phyloP scores from a whole-genome alignment of 2,888 invertebrate species.

The Rhingia rostrata region DNA sequence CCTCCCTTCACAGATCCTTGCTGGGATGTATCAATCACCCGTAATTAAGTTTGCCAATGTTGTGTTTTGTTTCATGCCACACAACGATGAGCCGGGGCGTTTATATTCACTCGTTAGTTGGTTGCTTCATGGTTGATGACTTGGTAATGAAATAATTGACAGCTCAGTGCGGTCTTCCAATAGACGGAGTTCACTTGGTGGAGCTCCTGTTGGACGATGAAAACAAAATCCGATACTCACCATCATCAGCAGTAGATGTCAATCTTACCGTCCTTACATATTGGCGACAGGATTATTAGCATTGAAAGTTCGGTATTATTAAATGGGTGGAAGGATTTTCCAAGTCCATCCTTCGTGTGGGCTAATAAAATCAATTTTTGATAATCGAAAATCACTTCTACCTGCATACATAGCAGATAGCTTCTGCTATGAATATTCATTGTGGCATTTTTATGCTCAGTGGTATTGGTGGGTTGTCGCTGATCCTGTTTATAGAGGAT shows the following conservation, averaged over 20 bases:
- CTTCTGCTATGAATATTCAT: constrained; percentile 62
- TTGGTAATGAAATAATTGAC: constrained; percentile 69
- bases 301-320: constrained; percentile 40
- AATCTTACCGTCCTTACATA: constrained; percentile 12
- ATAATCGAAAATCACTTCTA: constrained; percentile 48
- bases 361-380: constrained; percentile 54
- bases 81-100: not conserved
- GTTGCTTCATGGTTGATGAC: constrained; percentile 20
- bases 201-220: constrained; percentile 23
- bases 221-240: constrained; percentile 31
- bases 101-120: constrained; percentile 14
- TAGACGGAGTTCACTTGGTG: constrained; percentile 10
- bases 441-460: constrained; percentile 1
- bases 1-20: constrained; percentile 20
- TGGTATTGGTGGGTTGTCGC: constrained; percentile 8
- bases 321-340: not conserved
- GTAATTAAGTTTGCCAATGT: constrained; percentile 54
- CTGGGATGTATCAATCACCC: constrained; percentile 58
- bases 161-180: constrained; percentile 11
- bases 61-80: constrained; percentile 36
- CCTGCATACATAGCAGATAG: constrained; percentile 10
- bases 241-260: constrained; percentile 12
- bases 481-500: constrained; percentile 71
- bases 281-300: constrained; percentile 51
- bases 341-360: constrained; percentile 17